phyloP scores from a whole-genome alignment of 2,797 vertebrate species.

The Valencia hispanica region DNA sequence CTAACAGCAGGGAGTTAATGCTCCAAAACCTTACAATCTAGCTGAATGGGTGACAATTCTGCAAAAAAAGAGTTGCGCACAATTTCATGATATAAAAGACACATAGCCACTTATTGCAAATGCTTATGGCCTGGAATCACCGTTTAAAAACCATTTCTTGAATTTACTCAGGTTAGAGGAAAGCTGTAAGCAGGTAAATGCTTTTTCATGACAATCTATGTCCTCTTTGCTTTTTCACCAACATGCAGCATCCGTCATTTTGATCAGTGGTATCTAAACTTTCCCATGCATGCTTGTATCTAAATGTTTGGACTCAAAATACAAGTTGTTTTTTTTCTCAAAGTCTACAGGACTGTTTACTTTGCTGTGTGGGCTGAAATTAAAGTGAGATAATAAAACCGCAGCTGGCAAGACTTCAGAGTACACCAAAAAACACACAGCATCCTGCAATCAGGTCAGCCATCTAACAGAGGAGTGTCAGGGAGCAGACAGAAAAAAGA shows the following conservation, averaged over 20 bases:
- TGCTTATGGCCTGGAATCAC: background rate
- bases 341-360: constrained; percentile 29
- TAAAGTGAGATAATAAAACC: constrained; percentile 39
- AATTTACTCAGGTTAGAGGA: background rate
- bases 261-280: background rate
- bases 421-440: constrained; percentile 39
- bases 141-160: background rate
- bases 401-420: constrained; percentile 43
- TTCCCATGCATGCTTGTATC: no score
- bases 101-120: background rate
- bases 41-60: no score
- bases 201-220: background rate
- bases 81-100: background rate
- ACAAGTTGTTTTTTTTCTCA: constrained; percentile 27
- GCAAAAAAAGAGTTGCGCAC: background rate
- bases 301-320: constrained; percentile 32
- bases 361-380: constrained; percentile 49
- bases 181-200: background rate
- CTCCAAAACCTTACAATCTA: no score
- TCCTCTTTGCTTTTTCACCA: background rate
- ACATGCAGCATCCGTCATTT: background rate
- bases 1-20: no score
- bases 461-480: constrained; percentile 56
- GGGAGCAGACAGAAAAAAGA: constrained; percentile 51
- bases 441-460: constrained; percentile 72